These are phyloP conservation scores for Eurypyga helias DNA, from an alignment of 2,113 vertebrate species.

Conservation along the genomic window DNA sequence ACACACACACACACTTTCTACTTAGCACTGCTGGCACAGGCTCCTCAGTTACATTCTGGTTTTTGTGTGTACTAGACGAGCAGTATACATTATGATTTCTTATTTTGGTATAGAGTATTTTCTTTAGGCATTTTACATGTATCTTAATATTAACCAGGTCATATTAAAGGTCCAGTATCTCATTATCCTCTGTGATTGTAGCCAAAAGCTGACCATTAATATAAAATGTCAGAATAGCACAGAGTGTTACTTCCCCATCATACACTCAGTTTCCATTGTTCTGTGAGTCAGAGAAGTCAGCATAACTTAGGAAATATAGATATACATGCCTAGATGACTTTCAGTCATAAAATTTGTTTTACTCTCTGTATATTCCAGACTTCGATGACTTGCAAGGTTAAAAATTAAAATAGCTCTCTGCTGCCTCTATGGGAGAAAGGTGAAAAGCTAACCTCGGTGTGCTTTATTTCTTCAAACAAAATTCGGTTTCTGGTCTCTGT, in stretches of 20 bases:
- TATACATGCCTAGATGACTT: accelerated
- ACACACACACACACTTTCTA: not conserved
- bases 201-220: not conserved
- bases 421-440: not conserved
- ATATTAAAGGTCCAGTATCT: not conserved
- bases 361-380: not conserved
- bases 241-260: not conserved
- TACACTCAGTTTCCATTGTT: not conserved
- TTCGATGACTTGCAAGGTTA: not conserved
- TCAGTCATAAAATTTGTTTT: not conserved
- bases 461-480: not conserved
- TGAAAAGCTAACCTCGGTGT: not conserved
- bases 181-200: not conserved
- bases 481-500: too few species aligned
- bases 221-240: not conserved
- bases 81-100: not conserved
- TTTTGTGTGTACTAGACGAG: accelerated
- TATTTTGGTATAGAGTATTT: not conserved
- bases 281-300: not conserved
- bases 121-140: not conserved
- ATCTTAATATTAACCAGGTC: not conserved
- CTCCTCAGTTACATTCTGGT: not conserved
- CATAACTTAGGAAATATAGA: not conserved
- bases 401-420: not conserved
- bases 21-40: not conserved